Base-by-base conservation (phyloP, 2,113 vertebrate genomes). In the Polyodon spathula region DNA sequence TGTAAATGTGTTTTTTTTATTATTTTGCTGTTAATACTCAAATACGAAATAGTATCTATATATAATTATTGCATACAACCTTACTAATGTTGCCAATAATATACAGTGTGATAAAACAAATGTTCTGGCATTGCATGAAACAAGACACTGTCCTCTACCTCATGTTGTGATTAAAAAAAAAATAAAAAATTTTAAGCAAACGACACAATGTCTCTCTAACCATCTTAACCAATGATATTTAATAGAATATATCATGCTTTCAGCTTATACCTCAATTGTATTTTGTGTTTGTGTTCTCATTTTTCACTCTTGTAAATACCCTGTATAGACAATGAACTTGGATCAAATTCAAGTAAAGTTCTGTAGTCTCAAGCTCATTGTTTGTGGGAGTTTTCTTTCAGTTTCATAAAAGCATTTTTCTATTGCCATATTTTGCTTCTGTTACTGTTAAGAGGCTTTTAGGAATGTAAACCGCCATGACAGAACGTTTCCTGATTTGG, bases 151-250 rank as follows among this genome's bases (percentile, higher is more conserved):
- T 79, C 83, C 82, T 85, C 85, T 88, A 88, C 86, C 86, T 88
- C 86, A 88, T 84, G 84, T 86, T 88, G 82, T 88, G 84, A 87
- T 85, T 86, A 79, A 78, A 81, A 77, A 73, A 81, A 81, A 73
- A 83, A 12, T 27, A 12, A 54, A 15, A 64, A 55, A 16, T 86
- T 79, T 84, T 84, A 73, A 81, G 79, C 84, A 84, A 76, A 81
- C 63, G 76, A 84, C 76, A 76, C 83, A 27, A 27, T 84, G 81
- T 81, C 81, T 82, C 81, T 81, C 68, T 76, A 81, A 81, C 73
- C 73, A 78, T 85, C 78, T 69, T 81, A 76, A 78, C 74, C 71
- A 80, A 76, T 74, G 69, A 78, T 79, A 80, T 81, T 82, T 84
- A 81, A 78, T 75, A 81, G 70, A 78, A 82, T 79, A 78, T 73